Evolutionary conservation across 1,140 invertebrate species (phyloP), one percentile per base, ranked within the genome.

Genomic region (Pseudoatta argentina): DNA sequence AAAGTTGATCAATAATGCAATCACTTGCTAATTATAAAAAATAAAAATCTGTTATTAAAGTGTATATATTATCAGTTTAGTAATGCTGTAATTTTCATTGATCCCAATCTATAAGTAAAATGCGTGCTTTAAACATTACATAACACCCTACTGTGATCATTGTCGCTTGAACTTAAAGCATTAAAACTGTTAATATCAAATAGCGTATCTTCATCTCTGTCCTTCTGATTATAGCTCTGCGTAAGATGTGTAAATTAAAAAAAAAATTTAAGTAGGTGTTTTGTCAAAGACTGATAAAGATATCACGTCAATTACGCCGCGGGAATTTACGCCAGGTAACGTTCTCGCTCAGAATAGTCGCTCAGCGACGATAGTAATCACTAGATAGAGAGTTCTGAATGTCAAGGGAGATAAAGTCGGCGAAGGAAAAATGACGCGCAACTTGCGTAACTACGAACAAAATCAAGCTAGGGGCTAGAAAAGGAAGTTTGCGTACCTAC

Each of bases 381-480:
- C 24, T 24, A 59, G 53, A 63, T 48, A 59, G 71, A 59, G 57
- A 61, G 53, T 55, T 76, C 59, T 63, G 72, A 77, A 77, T 64
- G 57, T 85, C 59, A 85, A 77, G 34, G 18, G 44, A 81, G 34
- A 81, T 71, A 82, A 73, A 73, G 44, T 5, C 16, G 18, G 12
- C 34, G 53, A 55, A 51, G 24, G 30, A 83, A 83, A 75, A 73
- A 48, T 16, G 16, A 10, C 12, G 48, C 5, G 34, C 53, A 44
- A 3, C 39, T 83, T 48, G 69, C 57, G 55, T 75, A 83, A 73
- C 39, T 75, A 61, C 39, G 27, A 24, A 24, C 57, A 44, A 85
- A 85, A 85, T 77, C 57, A 48, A 76, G 69, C 39, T 71, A 77
- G 24, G 48, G 18, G 2, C 27, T 27, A 39, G 8, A 59, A 14